These are phyloP conservation scores for Ephydatia muelleri DNA, from an alignment of 37 sponge, comb jelly and placozoan species.

Conservation along the genomic window DNA sequence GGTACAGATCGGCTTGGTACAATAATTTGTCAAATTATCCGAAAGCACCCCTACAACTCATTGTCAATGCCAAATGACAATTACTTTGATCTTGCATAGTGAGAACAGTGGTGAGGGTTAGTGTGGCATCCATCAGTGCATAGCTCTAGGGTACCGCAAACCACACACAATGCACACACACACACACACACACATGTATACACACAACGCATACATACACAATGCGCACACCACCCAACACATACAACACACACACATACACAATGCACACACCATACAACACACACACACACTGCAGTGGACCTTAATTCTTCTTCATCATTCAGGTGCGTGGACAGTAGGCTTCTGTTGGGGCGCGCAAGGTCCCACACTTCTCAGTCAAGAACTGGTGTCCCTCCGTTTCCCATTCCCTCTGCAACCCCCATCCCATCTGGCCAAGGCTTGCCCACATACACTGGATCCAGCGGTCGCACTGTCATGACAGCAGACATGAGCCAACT, in stretches of 20 bases:
- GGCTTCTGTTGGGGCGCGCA: conserved; percentile 3
- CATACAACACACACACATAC: background rate
- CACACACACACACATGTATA: background rate
- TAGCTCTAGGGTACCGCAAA: background rate
- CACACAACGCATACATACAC: background rate
- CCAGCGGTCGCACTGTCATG: background rate
- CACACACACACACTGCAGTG: background rate
- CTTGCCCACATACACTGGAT: background rate
- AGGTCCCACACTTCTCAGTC: conserved; percentile 31
- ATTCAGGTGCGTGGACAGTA: background rate
- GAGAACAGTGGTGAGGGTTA: background rate
- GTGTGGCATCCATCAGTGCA: background rate
- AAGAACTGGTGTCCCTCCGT: background rate
- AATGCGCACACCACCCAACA: background rate
- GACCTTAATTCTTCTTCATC: background rate
- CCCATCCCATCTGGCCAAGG: background rate
- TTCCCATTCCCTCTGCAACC: background rate
- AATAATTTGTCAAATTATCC: background rate
- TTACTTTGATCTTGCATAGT: background rate
- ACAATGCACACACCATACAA: conserved; percentile 2
- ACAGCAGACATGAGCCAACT: background rate
- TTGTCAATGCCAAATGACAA: background rate
- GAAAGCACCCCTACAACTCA: background rate
- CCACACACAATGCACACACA: background rate
- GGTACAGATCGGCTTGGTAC: too few relatives aligned